Conservation (phyloP, 2,797 vertebrate genomes). For the Pangasius mekongensis region DNA sequence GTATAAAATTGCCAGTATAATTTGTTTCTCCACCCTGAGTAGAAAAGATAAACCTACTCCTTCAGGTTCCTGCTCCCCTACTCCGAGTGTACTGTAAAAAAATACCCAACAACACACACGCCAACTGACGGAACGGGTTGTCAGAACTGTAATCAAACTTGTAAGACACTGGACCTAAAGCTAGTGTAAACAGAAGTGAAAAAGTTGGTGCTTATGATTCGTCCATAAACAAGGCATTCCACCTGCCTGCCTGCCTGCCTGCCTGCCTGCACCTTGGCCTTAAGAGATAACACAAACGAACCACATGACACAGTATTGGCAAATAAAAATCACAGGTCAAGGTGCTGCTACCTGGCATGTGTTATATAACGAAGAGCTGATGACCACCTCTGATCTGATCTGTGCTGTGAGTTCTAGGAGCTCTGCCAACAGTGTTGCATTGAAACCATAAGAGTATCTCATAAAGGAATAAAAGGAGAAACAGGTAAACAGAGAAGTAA, state of each 20-base stretch:
- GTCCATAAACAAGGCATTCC: slow-evolving; percentile 19
- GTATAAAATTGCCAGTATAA: neutral
- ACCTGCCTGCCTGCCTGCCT: slow-evolving; percentile 19
- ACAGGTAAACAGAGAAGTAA: neutral
- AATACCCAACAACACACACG: neutral
- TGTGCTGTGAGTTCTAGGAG: neutral
- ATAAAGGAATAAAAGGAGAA: slow-evolving; percentile 10
- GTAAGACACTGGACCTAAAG: slow-evolving; percentile 29
- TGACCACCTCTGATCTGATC: slow-evolving; percentile 21
- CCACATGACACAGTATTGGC: slow-evolving; percentile 66
- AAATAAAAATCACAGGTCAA: slow-evolving; percentile 70
- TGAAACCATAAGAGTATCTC: neutral
- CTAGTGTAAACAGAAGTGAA: slow-evolving; percentile 37
- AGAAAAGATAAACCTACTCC: neutral
- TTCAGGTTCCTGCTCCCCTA: neutral
- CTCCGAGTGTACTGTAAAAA: neutral
- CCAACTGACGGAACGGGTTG: neutral
- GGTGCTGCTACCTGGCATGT: slow-evolving; percentile 65
- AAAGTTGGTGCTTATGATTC: slow-evolving; percentile 42
- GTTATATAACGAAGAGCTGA: slow-evolving; percentile 66
- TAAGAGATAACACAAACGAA: slow-evolving; percentile 55
- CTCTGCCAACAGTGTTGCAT: neutral
- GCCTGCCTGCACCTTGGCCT: slow-evolving; percentile 37
- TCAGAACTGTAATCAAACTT: neutral
- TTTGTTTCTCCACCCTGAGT: neutral